Conservation (phyloP, 1,140 invertebrate species). For the Apocrypta bakeri region DNA sequence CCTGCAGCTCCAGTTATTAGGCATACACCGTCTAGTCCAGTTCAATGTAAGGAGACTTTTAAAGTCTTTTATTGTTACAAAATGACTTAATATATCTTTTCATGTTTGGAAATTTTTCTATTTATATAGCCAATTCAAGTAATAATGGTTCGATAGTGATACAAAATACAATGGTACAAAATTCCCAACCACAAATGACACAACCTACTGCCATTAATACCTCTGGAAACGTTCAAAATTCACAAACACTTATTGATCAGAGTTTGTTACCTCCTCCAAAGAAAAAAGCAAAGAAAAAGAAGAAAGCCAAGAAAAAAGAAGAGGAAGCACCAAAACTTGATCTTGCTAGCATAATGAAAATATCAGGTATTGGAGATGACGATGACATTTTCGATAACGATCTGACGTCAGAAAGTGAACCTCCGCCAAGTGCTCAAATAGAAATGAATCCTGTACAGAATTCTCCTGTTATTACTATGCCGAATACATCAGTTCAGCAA, state of each 20-base stretch:
- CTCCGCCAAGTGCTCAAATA: slow-evolving; percentile 54
- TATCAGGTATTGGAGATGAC: slow-evolving; percentile 76
- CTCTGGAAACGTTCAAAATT: slow-evolving; percentile 59
- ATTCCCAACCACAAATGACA: slow-evolving; percentile 68
- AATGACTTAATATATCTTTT: slow-evolving; percentile 11
- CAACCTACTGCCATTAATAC: slow-evolving; percentile 64
- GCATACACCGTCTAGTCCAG: slow-evolving; percentile 72
- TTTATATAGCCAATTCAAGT: slow-evolving; percentile 64
- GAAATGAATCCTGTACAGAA: slow-evolving; percentile 48
- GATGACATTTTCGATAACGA: slow-evolving; percentile 73
- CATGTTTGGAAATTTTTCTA: slow-evolving; percentile 20
- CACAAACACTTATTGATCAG: slow-evolving; percentile 67
- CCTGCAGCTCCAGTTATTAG: slow-evolving; percentile 70
- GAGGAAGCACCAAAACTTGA: slow-evolving; percentile 75
- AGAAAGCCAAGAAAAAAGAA: slow-evolving; percentile 75
- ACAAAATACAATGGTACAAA: slow-evolving; percentile 73
- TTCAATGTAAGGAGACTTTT: slow-evolving; percentile 63
- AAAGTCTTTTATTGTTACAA: slow-evolving; percentile 3
- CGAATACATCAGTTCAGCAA: slow-evolving; percentile 58
- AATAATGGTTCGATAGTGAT: slow-evolving; percentile 70
- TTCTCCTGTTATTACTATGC: slow-evolving; percentile 55
- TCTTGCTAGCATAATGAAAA: slow-evolving; percentile 76
- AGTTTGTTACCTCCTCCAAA: slow-evolving; percentile 71
- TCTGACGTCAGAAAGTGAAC: slow-evolving; percentile 63
- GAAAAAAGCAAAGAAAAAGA: slow-evolving; percentile 73